Evolutionary conservation across 2,797 vertebrate genomes (phyloP), one percentile per base, ranked within the genome.

Genomic region (Gastrophryne carolinensis): DNA sequence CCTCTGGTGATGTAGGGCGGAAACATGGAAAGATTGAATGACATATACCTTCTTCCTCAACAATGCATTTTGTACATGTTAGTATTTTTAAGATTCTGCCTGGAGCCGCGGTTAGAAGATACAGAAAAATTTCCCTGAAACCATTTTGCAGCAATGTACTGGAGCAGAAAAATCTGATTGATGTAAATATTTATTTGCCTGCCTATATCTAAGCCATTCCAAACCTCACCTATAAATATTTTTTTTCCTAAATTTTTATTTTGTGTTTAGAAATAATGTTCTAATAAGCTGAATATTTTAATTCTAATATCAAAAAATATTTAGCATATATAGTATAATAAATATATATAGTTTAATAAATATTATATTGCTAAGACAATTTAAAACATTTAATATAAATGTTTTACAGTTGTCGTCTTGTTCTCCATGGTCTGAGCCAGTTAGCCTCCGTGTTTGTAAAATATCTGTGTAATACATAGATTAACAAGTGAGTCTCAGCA

Each of bases 381-480:
- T n/a, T n/a, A n/a, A 56, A 41, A 29, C 17, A 56, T 47, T 64
- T 41, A 34, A 64, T 70, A 44, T 57, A 17, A 72, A 58, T 65
- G 67, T 77, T 71, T 72, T 26, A 52, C 52, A 52, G 29, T 67
- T 12, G 19, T 66, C 30, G 60, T 72, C 68, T 64, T 72, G 26
- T 23, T 72, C 39, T 71, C 19, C 13, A 57, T 49, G 58, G 57
- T 71, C 50, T 77, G 50, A 65, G 67, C 41, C 52, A 52, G 52
- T 72, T 66, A 60, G 68, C 58, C 54, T 72, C 68, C 68, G 41
- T 78, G 53, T 78, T 72, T 60, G 75, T 72, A 72, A 72, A 78
- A 60, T 72, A 72, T 66, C 68, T 41, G 60, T 78, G 67, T 78
- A 78, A 78, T 78, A 69, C 75, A 78, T 78, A 72, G 75, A 78